These are phyloP conservation scores for Nothocercus julius DNA, from an alignment of 2,113 vertebrate genomes.

Conservation along the genomic window DNA sequence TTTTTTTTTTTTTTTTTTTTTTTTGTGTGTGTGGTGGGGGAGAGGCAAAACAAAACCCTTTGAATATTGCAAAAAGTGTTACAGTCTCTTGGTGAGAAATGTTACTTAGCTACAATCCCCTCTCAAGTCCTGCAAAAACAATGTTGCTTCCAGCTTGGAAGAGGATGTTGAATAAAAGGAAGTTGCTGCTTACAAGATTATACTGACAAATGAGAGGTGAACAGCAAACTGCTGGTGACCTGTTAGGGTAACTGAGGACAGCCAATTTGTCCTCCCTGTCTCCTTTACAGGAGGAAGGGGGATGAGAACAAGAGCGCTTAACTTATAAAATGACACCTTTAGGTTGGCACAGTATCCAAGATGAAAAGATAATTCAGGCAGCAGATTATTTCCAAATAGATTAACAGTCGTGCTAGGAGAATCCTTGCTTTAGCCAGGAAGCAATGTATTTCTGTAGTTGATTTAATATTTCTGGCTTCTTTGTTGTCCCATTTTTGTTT, in stretches of 20 bases:
- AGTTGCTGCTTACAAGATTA: neutral
- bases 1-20: no score
- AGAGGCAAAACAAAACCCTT: neutral
- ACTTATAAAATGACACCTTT: neutral
- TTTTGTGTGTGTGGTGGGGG: no score
- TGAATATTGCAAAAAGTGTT: neutral
- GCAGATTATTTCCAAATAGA: neutral
- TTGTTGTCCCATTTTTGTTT: neutral
- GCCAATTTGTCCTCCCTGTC: neutral
- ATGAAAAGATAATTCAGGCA: neutral
- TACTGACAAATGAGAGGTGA: neutral
- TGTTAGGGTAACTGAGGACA: neutral
- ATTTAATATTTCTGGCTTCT: neutral
- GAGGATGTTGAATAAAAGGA: neutral
- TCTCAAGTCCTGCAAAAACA: neutral
- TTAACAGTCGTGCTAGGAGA: neutral
- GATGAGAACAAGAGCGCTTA: neutral
- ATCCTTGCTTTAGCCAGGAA: neutral
- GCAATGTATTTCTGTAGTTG: rapidly evolving
- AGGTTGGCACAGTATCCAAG: neutral
- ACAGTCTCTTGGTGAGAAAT: neutral
- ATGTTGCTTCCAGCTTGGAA: neutral
- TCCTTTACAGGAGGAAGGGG: neutral
- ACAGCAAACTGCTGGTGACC: neutral
- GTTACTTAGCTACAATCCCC: neutral